Evolutionary conservation across 1,140 invertebrate genomes (phyloP).

Genomic region (Pogonus chalceus): DNA sequence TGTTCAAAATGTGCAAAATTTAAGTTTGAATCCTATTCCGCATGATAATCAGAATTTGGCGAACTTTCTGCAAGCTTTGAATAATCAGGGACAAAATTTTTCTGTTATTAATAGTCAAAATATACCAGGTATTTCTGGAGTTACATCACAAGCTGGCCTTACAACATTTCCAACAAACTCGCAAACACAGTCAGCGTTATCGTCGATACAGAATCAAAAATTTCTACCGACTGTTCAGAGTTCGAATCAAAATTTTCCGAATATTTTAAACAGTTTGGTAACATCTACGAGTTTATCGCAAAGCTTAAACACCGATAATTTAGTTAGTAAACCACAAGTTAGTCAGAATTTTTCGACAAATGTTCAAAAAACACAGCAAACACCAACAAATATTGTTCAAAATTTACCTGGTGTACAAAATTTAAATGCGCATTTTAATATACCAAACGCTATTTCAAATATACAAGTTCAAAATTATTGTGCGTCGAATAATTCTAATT

Average conservation of each 20-base stretch:
- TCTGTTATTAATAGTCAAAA: background rate
- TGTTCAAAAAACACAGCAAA: background rate
- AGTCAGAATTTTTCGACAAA: background rate
- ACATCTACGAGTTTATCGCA: background rate
- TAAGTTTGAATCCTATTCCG: background rate
- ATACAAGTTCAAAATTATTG: constrained; percentile 14
- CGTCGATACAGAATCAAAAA: background rate
- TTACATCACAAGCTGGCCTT: background rate
- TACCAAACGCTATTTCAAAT: background rate
- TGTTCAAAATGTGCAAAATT: background rate
- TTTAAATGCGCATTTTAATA: background rate
- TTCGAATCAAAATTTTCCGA: background rate
- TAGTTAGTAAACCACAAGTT: background rate
- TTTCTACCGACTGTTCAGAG: background rate
- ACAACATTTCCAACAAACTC: background rate
- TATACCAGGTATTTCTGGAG: background rate
- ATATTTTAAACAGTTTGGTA: background rate
- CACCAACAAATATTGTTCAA: constrained; percentile 17
- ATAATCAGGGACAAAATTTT: background rate
- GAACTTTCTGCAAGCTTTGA: background rate
- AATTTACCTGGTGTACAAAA: background rate
- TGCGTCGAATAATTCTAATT: background rate
- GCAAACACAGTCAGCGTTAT: background rate
- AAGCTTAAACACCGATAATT: background rate
- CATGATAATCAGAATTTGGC: background rate